phyloP scores from a whole-genome alignment of 2,888 invertebrate genomes.

The Theretra japonica region DNA sequence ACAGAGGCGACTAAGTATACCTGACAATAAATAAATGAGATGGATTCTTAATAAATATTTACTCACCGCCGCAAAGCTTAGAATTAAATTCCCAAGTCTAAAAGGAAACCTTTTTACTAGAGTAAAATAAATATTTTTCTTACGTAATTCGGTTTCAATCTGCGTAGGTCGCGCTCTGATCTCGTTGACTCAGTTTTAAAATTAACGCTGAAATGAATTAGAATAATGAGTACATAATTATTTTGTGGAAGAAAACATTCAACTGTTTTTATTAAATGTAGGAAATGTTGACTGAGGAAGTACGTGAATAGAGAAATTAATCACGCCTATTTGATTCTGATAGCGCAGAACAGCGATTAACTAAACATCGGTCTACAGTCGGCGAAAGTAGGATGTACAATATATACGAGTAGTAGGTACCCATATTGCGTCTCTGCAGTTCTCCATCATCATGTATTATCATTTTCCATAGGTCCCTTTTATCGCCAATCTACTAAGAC shows the following conservation, averaged over 20 bases:
- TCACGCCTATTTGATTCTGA: no score
- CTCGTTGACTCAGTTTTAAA: neutral
- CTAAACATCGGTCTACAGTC: no score
- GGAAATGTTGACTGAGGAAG: no score
- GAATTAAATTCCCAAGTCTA: constrained; percentile 13
- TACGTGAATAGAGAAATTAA: no score
- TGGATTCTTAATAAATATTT: constrained; percentile 10
- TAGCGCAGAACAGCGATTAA: no score
- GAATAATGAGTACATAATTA: neutral
- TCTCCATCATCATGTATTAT: no score
- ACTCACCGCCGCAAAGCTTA: neutral
- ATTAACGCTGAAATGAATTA: neutral
- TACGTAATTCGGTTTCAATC: neutral
- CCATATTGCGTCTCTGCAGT: no score
- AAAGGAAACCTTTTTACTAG: constrained; percentile 14
- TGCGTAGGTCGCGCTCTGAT: neutral
- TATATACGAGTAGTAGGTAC: no score
- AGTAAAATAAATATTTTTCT: constrained; percentile 11
- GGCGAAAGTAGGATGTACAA: no score
- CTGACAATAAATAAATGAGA: neutral
- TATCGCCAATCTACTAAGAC: no score
- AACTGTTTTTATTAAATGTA: neutral
- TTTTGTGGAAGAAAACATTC: neutral
- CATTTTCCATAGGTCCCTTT: no score
- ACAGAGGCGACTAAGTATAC: neutral